Evolutionary conservation across 2,888 invertebrate species (phyloP), one percentile per base, ranked within the genome.

Genomic region (Rhagonycha fulva): DNA sequence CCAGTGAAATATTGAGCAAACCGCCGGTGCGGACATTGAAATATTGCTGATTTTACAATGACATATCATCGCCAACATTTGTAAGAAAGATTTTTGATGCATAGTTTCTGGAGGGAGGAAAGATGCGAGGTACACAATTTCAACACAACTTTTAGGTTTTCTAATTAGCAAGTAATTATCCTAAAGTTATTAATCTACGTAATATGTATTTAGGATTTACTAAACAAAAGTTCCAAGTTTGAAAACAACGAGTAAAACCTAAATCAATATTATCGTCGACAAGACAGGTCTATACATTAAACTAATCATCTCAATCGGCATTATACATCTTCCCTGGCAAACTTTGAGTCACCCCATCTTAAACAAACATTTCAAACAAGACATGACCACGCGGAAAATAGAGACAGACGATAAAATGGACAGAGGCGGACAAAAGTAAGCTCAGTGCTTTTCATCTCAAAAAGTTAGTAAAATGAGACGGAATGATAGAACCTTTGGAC

Each of bases 1-100:
- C 77, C 78, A 78, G 76, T 76, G 78, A 80, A 80, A 79, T 79
- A 80, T 79, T 80, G 77, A 74, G 66, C 80, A 82, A 84, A 85
- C 85, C 84, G 83, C 84, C 84, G 85, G 82, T 80, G 83, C 85
- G 86, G 88, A 88, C 88, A 86, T 87, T 87, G 86, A 87, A 86
- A 86, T 86, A 87, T 87, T 82, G 82, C 84, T 84, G 86, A 86
- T 87, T 87, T 87, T 85, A 87, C 85, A 85, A 86, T 87, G 87
- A 87, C 87, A 85, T 87, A 88, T 87, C 87, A 88, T 87, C 87
- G 86, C 84, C 82, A 84, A 84, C 86, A 85, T 87, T 87, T 86
- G 86, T 85, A 85, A 80, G 84, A 84, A 83, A 87, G 86, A 87
- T 86, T 87, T 87, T 87, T 87, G 87, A 87, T 87, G 84, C 83